Base-by-base conservation (phyloP, 1,140 invertebrate species). In the Diorhabda carinulata region DNA sequence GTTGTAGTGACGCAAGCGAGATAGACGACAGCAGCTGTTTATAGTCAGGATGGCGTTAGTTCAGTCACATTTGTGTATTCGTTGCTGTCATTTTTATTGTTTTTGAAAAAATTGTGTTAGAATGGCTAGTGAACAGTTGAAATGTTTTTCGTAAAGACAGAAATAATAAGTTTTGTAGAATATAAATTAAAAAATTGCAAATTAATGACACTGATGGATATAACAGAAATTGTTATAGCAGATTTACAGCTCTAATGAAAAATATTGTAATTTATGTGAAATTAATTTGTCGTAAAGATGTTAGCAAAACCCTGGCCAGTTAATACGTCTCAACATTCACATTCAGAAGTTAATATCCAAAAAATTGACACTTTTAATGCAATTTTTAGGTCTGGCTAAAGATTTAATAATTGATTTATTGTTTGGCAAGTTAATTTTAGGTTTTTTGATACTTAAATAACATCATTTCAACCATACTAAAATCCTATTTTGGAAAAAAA, bases 211-310 rank as follows among this genome's bases (percentile, higher is more conserved):
- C 66, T 62, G 66, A 62, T 62, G 59, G 66, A 62, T 68, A 68
- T 68, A 44, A 62, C 58, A 68, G 66, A 68, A 61, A 61, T 61
- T 68, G 66, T 68, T 68, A 68, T 44, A 68, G 66, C 60, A 68
- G 66, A 62, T 68, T 62, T 68, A 68, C 58, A 68, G 58, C 66
- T 68, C 40, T 62, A 62, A 68, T 68, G 59, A 42, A 62, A 68
- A 68, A 68, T 68, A 68, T 52, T 44, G 52, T 8, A 58, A n/a
- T 66, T 58, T 56, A 56, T 6, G 42, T 57, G 64, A 66, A 6
- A 66, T 66, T 43, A 66, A 66, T 57, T 66, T 25, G 5, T 66
- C 47, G 7, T 57, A 56, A 57, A 66, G 52, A 57, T 66, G 64
- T 57, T 57, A 57, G 58, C 8, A 60, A 41, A 67, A 60, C 40